A percentile compares a stretch with the other conserved stretches of the same genome.
These are phyloP conservation scores for Aurelia sp. DNA, from an alignment of 30 jellyfish, hydroid and myxozoan species.

Conservation along the genomic window DNA sequence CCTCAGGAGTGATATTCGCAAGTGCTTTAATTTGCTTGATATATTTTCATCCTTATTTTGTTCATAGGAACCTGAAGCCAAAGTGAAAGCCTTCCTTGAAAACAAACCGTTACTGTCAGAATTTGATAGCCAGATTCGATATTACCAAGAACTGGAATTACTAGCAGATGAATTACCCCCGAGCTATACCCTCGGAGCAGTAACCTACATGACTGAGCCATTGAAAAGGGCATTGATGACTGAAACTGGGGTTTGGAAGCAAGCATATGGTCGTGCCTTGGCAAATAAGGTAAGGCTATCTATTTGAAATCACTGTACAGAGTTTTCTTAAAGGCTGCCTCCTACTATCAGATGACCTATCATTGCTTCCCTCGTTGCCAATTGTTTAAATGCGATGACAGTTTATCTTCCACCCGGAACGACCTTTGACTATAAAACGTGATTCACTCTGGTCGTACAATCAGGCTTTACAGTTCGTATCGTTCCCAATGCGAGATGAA, in stretches of 20 bases:
- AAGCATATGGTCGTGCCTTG: constrained; percentile 86
- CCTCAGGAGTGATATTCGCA: too few relatives aligned
- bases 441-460: too few relatives aligned
- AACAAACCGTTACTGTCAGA: constrained; percentile 75
- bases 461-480: too few relatives aligned
- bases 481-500: too few relatives aligned
- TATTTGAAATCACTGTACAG: constrained; percentile 11
- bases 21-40: too few relatives aligned
- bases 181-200: constrained; percentile 82
- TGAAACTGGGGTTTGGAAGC: constrained; percentile 88
- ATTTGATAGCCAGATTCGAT: constrained; percentile 63
- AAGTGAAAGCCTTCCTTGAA: constrained; percentile 67
- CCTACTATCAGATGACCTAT: too few relatives aligned
- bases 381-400: too few relatives aligned
- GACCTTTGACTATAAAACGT: too few relatives aligned
- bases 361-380: too few relatives aligned
- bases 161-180: constrained; percentile 73
- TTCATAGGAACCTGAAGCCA: constrained; percentile 77
- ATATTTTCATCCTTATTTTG: too few relatives aligned
- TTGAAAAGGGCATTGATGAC: constrained; percentile 79
- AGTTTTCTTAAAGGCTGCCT: not conserved
- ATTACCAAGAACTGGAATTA: constrained; percentile 67
- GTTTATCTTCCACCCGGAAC: too few relatives aligned
- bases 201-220: constrained; percentile 76
- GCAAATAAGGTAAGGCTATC: constrained; percentile 64